Base-by-base conservation (phyloP, 2,113 vertebrate genomes). In the Hypanus sabinus region DNA sequence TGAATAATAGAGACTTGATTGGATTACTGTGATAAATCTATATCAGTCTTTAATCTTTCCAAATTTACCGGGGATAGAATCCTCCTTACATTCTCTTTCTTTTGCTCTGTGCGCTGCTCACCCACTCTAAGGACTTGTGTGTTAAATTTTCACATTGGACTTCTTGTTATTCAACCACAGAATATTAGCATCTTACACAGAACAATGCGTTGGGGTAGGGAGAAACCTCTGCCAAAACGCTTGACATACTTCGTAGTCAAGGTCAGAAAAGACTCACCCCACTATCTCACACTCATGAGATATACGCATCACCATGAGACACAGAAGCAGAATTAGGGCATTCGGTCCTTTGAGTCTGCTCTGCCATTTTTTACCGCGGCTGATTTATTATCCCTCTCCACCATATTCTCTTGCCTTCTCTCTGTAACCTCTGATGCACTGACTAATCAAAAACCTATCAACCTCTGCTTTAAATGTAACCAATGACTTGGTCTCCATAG, bases 1-100 rank as follows among this genome's bases (percentile, higher is more conserved):
- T 87, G 83, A 62, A 87, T 87, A 87, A 87, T 87, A 87, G 79
- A 38, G 30, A 60, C 83, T 62, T 87, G 83, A 87, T 87, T 87
- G 83, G 83, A 87, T 87, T 87, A 87, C 83, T 87, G 60, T 87
- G 83, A 87, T 87, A 87, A 87, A 87, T 87, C 27, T n/a, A 87
- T 87, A 60, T 87, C 83, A 87, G 57, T 87, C 83, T 30, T 87
- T 87, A 87, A 87, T 87, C 83, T 62, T 87, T 87, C 24, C 55
- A 87, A 87, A 87, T 87, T 55, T 87, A 87, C 57, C 57, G 60
- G 83, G 83, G 27, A n/a, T 11, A 87, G 83, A 60, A 87, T 87
- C 57, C 83, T 62, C 30, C n/a, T 87, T 18, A 16, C 62, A 62
- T 16, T 87, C 57, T 3, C 81, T 83, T 83, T 55, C 8, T 24